These are phyloP conservation scores for Hemicentrotus pulcherrimus DNA, from an alignment of 35 echinoderm and acorn worm genomes.

Conservation along the genomic window DNA sequence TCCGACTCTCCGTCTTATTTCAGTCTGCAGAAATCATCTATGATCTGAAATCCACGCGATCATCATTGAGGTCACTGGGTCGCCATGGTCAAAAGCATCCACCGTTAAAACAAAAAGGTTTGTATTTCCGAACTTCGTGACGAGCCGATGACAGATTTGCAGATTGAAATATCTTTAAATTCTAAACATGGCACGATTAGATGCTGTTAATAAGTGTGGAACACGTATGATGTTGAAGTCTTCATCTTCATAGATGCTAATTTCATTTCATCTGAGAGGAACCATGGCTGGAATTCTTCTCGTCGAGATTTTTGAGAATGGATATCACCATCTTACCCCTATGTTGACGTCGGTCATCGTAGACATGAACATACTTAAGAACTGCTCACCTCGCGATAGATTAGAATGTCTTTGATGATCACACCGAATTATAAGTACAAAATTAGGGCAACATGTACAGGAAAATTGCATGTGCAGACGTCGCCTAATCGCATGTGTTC, in stretches of 20 bases:
- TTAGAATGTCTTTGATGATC: background rate
- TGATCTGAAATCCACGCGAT: background rate
- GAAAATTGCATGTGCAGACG: background rate
- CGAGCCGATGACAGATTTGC: background rate
- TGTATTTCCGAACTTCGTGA: background rate
- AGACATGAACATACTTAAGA: background rate
- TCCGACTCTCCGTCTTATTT: background rate
- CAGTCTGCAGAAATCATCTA: background rate
- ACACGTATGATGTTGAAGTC: background rate
- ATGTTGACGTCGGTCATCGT: background rate
- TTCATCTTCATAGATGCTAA: background rate
- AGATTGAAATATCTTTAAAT: background rate
- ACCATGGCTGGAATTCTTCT: background rate
- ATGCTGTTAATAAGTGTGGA: background rate
- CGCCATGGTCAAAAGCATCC: background rate
- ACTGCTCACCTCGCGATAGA: background rate
- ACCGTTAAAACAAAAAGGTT: background rate
- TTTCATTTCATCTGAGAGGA: background rate
- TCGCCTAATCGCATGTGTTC: background rate
- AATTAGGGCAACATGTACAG: background rate
- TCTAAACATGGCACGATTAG: background rate
- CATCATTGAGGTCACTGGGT: background rate
- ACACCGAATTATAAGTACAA: background rate
- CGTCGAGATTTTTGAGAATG: background rate
- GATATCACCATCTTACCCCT: too few relatives aligned